Conservation (phyloP, 2,888 invertebrate species). For the Drosophila neonasuta region DNA sequence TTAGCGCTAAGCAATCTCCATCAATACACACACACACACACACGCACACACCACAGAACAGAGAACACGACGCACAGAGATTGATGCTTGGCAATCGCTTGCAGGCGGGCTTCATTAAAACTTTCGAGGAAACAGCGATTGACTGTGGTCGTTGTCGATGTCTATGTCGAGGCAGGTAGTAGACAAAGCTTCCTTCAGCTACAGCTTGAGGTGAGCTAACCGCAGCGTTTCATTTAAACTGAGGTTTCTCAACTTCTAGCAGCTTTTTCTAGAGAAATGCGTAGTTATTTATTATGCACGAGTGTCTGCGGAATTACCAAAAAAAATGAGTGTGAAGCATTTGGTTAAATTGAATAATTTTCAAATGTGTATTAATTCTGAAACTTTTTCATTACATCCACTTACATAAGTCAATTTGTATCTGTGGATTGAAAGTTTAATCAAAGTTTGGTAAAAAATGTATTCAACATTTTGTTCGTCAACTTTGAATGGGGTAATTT, state of each 20-base stretch:
- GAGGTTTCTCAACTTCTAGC: constrained; percentile 37
- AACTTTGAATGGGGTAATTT: too few relatives aligned
- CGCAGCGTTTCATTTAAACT: constrained; percentile 67
- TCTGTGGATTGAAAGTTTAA: too few relatives aligned
- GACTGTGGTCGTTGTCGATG: constrained; percentile 45
- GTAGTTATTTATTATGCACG: background rate
- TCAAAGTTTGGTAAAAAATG: too few relatives aligned
- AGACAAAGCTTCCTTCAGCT: background rate
- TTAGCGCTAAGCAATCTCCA: constrained; percentile 44
- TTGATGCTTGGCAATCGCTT: constrained; percentile 54
- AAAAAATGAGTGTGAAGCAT: background rate
- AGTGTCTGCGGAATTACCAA: background rate
- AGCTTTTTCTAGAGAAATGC: constrained; percentile 4
- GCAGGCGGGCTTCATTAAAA: constrained; percentile 68
- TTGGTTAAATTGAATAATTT: background rate
- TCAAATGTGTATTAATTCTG: too few relatives aligned
- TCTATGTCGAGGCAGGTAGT: background rate
- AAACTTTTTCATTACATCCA: too few relatives aligned
- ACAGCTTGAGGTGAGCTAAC: constrained; percentile 36
- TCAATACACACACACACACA: constrained; percentile 7
- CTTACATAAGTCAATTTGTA: too few relatives aligned
- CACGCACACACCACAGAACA: background rate
- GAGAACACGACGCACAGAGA: constrained; percentile 14
- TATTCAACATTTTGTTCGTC: too few relatives aligned
- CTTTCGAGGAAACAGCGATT: constrained; percentile 49